Conservation (phyloP, 2,113 vertebrate species). For the Cryptomyrus ogoouensis region DNA sequence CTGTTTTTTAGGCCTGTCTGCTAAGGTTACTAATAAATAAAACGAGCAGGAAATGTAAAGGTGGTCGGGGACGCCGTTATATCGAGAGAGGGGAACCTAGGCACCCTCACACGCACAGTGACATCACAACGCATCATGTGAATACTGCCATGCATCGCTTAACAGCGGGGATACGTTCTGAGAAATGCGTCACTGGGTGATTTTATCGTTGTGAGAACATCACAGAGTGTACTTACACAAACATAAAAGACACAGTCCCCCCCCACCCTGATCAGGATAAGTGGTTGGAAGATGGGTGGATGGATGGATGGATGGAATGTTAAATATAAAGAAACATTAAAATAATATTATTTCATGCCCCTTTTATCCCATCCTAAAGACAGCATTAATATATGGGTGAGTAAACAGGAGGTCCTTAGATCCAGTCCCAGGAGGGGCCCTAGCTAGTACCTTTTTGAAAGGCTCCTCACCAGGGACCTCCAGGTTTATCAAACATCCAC, state of each 20-base stretch:
- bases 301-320: background rate
- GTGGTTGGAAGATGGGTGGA: background rate
- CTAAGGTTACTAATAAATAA: background rate
- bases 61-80: background rate
- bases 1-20: background rate
- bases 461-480: background rate
- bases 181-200: background rate
- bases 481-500: background rate
- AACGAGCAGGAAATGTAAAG: background rate
- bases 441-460: background rate
- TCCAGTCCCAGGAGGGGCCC: background rate
- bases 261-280: background rate
- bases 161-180: background rate
- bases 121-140: background rate
- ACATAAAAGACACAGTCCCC: background rate
- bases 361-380: background rate
- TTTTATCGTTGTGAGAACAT: background rate
- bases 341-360: background rate
- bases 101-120: background rate
- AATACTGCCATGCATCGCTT: background rate
- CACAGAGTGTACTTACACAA: background rate
- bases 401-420: background rate
- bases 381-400: background rate
- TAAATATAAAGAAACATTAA: background rate
- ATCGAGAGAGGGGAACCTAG: background rate